Conservation (phyloP, 2,797 vertebrate species). For the Danio kyathit region DNA sequence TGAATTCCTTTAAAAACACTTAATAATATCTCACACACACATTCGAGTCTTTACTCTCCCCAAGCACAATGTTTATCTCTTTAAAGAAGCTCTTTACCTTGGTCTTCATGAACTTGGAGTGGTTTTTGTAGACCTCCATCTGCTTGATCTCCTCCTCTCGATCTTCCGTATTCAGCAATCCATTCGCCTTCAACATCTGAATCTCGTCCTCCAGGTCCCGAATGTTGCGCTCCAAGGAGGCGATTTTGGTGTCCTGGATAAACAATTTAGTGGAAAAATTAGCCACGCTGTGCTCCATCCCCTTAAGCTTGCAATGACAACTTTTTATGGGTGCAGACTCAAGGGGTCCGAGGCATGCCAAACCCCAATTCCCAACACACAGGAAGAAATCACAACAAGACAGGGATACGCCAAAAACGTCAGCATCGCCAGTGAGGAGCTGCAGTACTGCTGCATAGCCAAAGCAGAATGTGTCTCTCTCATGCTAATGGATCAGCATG, state of each 20-base stretch:
- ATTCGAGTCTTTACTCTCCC: too few relatives aligned
- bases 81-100: conserved; percentile 81
- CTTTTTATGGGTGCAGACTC: conserved; percentile 8
- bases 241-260: conserved; percentile 90
- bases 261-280: conserved; percentile 58
- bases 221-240: conserved; percentile 97
- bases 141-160: conserved; percentile 91
- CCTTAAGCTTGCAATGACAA: conserved; percentile 27
- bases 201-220: conserved; percentile 98
- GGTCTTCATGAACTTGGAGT: conserved; percentile 98
- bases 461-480: conserved; percentile 58
- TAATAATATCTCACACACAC: too few relatives aligned
- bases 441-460: conserved; percentile 74
- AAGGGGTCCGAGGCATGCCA: conserved; percentile 6
- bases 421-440: conserved; percentile 62
- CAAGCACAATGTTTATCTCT: not conserved
- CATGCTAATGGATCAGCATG: conserved; percentile 70
- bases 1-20: too few relatives aligned
- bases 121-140: conserved; percentile 98
- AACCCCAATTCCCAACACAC: conserved; percentile 26
- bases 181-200: conserved; percentile 97
- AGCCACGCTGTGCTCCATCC: conserved; percentile 46
- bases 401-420: conserved; percentile 22
- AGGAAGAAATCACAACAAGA: conserved; percentile 40
- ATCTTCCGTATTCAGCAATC: conserved; percentile 89